Conservation (phyloP, 2,888 invertebrate genomes). For the Cantharis flavilabris region DNA sequence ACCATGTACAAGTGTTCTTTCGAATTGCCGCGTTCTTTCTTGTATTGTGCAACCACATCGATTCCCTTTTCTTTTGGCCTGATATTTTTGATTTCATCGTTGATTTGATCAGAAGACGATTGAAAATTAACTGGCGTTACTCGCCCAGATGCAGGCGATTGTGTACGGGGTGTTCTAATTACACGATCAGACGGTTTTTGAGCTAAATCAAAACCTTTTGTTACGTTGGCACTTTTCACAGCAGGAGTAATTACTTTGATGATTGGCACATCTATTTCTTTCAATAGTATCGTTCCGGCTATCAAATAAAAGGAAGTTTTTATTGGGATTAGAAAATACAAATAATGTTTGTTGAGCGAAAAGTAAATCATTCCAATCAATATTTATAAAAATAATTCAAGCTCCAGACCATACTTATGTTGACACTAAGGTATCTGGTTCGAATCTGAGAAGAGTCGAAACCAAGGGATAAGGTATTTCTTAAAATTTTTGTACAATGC, state of each 20-base stretch:
- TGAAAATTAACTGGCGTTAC: constrained; percentile 54
- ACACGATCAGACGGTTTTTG: constrained; percentile 45
- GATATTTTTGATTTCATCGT: constrained; percentile 40
- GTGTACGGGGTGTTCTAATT: constrained; percentile 65
- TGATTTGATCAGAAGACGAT: constrained; percentile 26
- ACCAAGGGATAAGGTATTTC: too few relatives aligned
- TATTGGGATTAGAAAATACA: background rate
- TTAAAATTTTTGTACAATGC: too few relatives aligned
- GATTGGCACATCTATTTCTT: constrained; percentile 12
- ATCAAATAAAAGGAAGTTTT: background rate
- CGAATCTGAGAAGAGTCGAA: too few relatives aligned
- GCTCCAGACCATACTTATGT: too few relatives aligned
- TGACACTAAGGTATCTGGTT: too few relatives aligned
- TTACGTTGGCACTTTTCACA: constrained; percentile 56
- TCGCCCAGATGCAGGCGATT: constrained; percentile 71
- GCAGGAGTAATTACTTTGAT: constrained; percentile 53
- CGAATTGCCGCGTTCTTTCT: constrained; percentile 74
- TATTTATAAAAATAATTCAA: too few relatives aligned
- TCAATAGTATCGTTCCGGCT: constrained; percentile 7
- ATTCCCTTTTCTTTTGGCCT: constrained; percentile 61
- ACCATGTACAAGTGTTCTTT: constrained; percentile 91
- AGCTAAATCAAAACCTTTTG: constrained; percentile 65
- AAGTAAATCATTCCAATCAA: too few relatives aligned
- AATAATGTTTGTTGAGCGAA: too few relatives aligned
- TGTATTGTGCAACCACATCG: constrained; percentile 67